Percentiles rank a stretch among this genome's conserved stretches.
Evolutionary conservation across 2,797 vertebrate genomes (phyloP).

Genomic region (Antrozous pallidus): DNA sequence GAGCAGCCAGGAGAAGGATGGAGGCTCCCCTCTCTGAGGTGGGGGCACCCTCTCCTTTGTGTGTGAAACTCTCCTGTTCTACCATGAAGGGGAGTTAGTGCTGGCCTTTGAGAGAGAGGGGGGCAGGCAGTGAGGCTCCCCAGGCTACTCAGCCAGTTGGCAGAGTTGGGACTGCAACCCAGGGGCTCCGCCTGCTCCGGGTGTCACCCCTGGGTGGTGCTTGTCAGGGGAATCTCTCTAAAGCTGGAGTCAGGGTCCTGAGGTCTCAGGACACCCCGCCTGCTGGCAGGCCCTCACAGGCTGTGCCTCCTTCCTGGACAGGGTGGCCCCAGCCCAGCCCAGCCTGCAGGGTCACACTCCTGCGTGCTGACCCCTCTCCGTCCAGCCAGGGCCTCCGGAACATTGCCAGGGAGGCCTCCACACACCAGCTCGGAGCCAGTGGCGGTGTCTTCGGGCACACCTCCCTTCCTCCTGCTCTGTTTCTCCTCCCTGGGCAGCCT

Average conservation of each 20-base stretch:
- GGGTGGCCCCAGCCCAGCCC: background rate
- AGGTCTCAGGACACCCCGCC: background rate
- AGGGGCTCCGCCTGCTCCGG: background rate
- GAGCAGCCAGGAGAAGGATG: background rate
- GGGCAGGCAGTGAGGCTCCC: background rate
- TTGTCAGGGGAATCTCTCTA: rapidly evolving
- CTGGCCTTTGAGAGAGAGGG: background rate
- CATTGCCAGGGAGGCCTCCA: background rate
- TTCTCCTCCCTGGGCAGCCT: background rate
- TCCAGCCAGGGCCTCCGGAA: too few relatives aligned
- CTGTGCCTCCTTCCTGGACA: too few relatives aligned
- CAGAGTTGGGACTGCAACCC: background rate
- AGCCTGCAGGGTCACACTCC: rapidly evolving
- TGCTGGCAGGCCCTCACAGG: rapidly evolving
- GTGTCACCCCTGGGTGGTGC: background rate
- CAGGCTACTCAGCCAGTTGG: background rate
- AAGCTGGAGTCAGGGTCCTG: rapidly evolving
- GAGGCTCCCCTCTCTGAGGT: background rate
- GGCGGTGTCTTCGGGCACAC: rapidly evolving
- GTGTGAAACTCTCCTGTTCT: background rate
- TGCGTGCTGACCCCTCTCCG: rapidly evolving
- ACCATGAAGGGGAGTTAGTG: rapidly evolving
- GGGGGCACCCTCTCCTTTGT: background rate
- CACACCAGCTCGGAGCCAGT: background rate
- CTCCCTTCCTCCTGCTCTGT: background rate